phyloP scores from a whole-genome alignment of 35 echinoderm and acorn worm genomes.

The Strongylocentrotus purpuratus region DNA sequence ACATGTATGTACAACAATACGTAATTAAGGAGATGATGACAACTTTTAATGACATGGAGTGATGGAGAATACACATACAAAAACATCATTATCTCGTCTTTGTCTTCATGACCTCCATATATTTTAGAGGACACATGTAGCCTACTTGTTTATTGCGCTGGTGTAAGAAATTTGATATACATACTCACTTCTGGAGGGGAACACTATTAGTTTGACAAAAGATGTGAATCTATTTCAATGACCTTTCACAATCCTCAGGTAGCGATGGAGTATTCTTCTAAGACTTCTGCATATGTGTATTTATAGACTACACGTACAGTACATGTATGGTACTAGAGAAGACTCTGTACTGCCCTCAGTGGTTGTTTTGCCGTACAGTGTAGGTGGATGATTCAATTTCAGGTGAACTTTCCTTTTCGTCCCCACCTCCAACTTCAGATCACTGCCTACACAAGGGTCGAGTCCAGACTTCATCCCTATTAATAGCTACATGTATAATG shows the following conservation, averaged over 20 bases:
- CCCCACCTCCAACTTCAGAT: too few relatives aligned
- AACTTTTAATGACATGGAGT: too few relatives aligned
- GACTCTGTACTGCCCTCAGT: not conserved
- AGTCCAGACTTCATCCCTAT: too few relatives aligned
- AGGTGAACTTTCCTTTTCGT: not conserved
- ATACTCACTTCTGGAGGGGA: too few relatives aligned
- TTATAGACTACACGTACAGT: too few relatives aligned
- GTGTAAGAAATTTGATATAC: not conserved
- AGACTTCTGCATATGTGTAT: too few relatives aligned
- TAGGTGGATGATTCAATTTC: not conserved
- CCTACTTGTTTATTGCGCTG: not conserved
- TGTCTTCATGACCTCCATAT: not conserved
- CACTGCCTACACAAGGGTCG: too few relatives aligned
- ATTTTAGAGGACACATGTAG: not conserved
- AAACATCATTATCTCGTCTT: not conserved
- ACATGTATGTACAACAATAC: too few relatives aligned
- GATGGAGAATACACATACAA: too few relatives aligned
- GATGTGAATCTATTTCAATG: not conserved
- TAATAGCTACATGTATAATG: too few relatives aligned
- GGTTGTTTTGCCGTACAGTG: not conserved
- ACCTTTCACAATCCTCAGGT: not conserved
- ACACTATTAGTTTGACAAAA: not conserved
- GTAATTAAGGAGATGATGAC: too few relatives aligned
- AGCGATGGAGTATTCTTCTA: not conserved
- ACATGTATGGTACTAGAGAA: too few relatives aligned